Conservation (phyloP, 2,888 invertebrate species). For the Hartigia nigra region DNA sequence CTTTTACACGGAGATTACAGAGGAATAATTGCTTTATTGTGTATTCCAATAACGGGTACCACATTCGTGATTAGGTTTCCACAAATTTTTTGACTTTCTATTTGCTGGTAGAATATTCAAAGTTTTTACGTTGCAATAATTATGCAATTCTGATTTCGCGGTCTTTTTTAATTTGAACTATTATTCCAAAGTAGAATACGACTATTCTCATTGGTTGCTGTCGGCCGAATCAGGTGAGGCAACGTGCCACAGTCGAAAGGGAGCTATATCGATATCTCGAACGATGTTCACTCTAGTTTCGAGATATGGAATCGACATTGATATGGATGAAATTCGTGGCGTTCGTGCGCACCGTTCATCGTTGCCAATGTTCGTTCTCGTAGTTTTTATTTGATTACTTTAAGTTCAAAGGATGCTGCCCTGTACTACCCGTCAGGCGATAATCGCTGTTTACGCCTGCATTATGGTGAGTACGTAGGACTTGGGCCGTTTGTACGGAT, state of each 20-base stretch:
- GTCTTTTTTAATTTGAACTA: neutral
- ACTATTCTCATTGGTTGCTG: neutral
- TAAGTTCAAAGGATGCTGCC: conserved; percentile 58
- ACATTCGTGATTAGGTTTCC: neutral
- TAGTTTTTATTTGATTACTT: conserved; percentile 49
- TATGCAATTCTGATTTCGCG: neutral
- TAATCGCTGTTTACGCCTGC: conserved; percentile 57
- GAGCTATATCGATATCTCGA: neutral
- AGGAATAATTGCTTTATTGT: conserved; percentile 49
- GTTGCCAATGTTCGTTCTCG: conserved; percentile 46
- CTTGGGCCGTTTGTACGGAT: neutral
- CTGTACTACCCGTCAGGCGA: conserved; percentile 53
- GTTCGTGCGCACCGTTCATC: conserved; percentile 26
- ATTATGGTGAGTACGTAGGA: conserved; percentile 60
- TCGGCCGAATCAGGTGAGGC: conserved; percentile 31
- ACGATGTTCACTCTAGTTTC: neutral
- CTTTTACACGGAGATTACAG: conserved; percentile 52
- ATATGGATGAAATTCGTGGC: conserved; percentile 22
- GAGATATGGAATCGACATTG: neutral
- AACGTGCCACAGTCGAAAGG: conserved; percentile 23
- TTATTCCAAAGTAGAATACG: neutral
- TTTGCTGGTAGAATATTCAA: neutral
- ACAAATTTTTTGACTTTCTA: neutral
- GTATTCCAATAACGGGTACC: conserved; percentile 8
- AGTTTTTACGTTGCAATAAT: neutral